Evolutionary conservation across 1,140 invertebrate species (phyloP).

Genomic region (Atta colombica): DNA sequence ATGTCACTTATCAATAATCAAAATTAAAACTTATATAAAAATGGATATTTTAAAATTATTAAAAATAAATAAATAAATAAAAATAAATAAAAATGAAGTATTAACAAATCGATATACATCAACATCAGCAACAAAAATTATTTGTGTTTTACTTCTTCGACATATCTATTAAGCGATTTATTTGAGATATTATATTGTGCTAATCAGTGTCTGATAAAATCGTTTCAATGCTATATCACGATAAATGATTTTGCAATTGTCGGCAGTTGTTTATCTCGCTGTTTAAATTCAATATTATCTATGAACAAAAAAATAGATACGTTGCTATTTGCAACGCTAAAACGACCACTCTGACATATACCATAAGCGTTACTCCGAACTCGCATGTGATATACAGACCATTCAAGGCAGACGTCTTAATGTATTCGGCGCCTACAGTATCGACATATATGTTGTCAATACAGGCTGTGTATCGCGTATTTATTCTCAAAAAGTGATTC

Average conservation of each 20-base stretch:
- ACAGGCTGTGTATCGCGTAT: neutral
- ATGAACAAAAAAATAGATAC: neutral
- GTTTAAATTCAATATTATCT: conserved; percentile 8
- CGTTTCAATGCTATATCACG: neutral
- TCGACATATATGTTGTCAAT: conserved; percentile 61
- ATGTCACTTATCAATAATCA: neutral
- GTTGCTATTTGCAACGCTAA: conserved; percentile 25
- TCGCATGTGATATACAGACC: conserved; percentile 14
- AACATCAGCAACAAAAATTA: neutral
- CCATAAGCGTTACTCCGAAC: neutral
- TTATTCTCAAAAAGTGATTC: neutral
- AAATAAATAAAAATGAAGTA: neutral
- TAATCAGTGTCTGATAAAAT: neutral
- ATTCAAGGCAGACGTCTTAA: conserved; percentile 67
- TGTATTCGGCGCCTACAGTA: conserved; percentile 75
- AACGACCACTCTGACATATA: neutral
- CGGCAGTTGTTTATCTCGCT: neutral
- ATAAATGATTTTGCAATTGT: neutral
- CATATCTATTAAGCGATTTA: neutral
- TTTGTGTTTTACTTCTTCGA: neutral
- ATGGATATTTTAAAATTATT: neutral
- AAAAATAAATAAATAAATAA: neutral
- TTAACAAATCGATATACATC: neutral
- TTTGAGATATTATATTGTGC: neutral
- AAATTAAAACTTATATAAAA: neutral